These are phyloP conservation scores for Desmophyllum pertusum DNA, from an alignment of 92 coral and sea anemone genomes.

Conservation along the genomic window DNA sequence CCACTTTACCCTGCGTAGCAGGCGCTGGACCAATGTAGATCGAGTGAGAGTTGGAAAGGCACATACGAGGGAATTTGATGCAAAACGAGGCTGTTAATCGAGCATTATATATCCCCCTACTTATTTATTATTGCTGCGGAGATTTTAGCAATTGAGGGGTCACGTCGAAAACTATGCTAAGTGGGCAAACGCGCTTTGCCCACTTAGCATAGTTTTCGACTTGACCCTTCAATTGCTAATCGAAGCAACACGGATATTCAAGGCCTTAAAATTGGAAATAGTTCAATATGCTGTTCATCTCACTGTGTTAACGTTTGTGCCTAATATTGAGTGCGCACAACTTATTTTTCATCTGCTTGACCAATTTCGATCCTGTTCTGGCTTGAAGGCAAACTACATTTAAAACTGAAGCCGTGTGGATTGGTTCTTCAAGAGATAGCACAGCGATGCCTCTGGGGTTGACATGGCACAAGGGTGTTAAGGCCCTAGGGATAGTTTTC, in stretches of 20 bases:
- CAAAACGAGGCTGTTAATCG: too few relatives aligned
- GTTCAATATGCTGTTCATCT: conserved; percentile 24
- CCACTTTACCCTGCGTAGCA: too few relatives aligned
- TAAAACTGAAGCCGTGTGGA: conserved; percentile 34
- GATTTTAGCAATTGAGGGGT: background rate
- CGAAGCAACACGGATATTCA: background rate
- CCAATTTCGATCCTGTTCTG: background rate
- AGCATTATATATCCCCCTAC: conserved; percentile 20
- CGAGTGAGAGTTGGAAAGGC: too few relatives aligned
- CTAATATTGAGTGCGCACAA: background rate
- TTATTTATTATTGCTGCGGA: conserved; percentile 10
- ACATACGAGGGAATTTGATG: too few relatives aligned
- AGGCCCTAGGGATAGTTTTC: conserved; percentile 24
- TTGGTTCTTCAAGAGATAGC: conserved; percentile 20
- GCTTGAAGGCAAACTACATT: background rate
- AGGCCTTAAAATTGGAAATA: background rate
- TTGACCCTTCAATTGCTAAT: too few relatives aligned
- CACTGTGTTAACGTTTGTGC: background rate
- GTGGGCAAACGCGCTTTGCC: too few relatives aligned
- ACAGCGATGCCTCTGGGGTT: conserved; percentile 13
- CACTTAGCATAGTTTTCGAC: too few relatives aligned
- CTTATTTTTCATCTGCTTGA: background rate
- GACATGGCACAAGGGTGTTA: conserved; percentile 10
- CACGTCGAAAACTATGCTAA: too few relatives aligned
- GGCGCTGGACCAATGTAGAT: too few relatives aligned